These are phyloP conservation scores for Tenrec ecaudatus DNA, from an alignment of 2,113 vertebrate genomes.

Conservation along the genomic window DNA sequence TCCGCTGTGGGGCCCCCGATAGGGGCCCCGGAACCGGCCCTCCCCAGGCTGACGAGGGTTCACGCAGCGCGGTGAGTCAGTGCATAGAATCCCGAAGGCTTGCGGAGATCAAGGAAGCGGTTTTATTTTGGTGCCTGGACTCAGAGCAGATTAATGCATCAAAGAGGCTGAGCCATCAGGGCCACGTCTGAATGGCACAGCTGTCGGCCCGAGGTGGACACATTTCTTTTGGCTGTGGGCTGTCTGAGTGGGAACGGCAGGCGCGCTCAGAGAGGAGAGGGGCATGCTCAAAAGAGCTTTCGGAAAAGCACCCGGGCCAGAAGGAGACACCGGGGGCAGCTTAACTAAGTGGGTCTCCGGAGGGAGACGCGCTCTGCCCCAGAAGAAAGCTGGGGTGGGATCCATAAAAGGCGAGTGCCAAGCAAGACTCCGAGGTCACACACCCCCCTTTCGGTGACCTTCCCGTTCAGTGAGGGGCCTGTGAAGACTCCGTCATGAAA, in stretches of 20 bases:
- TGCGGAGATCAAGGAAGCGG: conserved; percentile 81
- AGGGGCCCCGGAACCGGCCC: conserved; percentile 76
- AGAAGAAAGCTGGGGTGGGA: conserved; percentile 55
- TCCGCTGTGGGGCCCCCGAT: conserved; percentile 81
- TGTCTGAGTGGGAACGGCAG: conserved; percentile 82
- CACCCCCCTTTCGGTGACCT: background rate
- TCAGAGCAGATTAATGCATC: conserved; percentile 90
- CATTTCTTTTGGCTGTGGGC: conserved; percentile 80
- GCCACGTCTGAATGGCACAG: conserved; percentile 91
- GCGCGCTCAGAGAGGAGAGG: conserved; percentile 56
- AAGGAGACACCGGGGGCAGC: conserved; percentile 62
- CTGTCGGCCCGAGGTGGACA: conserved; percentile 91
- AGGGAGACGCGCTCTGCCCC: background rate
- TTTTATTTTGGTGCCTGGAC: conserved; percentile 89
- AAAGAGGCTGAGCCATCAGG: conserved; percentile 84
- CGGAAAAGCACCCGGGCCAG: conserved; percentile 48
- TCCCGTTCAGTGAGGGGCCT: conserved; percentile 43
- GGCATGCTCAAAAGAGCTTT: conserved; percentile 52
- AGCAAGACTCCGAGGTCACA: background rate
- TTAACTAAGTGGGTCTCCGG: conserved; percentile 65
- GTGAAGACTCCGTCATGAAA: conserved; percentile 85
- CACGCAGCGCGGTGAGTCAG: conserved; percentile 82
- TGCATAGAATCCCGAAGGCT: conserved; percentile 83
- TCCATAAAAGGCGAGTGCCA: conserved; percentile 7
- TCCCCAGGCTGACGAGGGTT: conserved; percentile 81